Base-by-base conservation (phyloP, 2,113 vertebrate genomes). In the Menidia beryllina region DNA sequence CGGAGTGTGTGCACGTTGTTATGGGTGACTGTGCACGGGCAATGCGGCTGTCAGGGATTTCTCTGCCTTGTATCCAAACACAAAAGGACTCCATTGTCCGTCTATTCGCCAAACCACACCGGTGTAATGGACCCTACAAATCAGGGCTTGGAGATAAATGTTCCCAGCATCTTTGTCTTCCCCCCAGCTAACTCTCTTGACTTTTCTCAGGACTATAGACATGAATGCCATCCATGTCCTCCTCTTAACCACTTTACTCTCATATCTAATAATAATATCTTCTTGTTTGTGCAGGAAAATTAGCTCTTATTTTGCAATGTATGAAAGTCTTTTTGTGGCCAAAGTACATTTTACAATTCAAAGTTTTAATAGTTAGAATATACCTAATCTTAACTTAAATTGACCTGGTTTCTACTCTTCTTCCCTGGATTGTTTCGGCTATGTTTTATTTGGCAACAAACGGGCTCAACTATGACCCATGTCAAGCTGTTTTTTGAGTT, bases 381-480 rank as follows among this genome's bases (percentile, higher is more conserved):
- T 2, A 21, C 4, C 8, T 11, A 20, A 13, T 12, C 36, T 45
- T 6, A 17, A 17, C 14, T 50, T 14, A 14, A 4, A 61, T n/a
- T 11, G 9, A 54, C 36, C 8, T 5, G 9, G 1, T 19, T 15
- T 12, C 24, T 36, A 7, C 43, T 41, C 5, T 25, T 9, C 30
- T 9, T 17, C 5, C 6, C 8, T 24, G 0, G 7, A 60, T 59
- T 72, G 25, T 73, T 69, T 65, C 19, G 19, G 48, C 34, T 6
- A 8, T 75, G 20, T 88, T 84, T 72, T 56, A 38, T 75, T 82
- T 85, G 79, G 69, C 69, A 65, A 23, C 25, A 9, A 13, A 49
- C 5, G 30, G 62, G 52, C 41, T 83, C 36, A 38, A 36, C 64
- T 59, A 15, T 82, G 69, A 83, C 51, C 72, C 49, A 27, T 26